phyloP scores from a whole-genome alignment of 2,797 vertebrate species.

The Bovichtus variegatus region DNA sequence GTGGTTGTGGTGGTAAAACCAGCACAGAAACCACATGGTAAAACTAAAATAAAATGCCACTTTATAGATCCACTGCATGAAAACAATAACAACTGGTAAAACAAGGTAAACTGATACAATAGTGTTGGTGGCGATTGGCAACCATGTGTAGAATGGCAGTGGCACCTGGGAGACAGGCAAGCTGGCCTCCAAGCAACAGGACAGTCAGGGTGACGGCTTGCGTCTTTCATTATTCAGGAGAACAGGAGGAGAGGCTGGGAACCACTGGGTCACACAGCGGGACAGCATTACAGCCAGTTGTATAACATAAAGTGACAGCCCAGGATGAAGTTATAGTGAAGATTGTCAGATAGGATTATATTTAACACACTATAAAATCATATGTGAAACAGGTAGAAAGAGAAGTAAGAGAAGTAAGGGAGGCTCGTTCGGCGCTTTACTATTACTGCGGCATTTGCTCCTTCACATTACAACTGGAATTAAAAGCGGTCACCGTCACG shows the following conservation, averaged over 20 bases:
- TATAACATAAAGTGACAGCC: slow-evolving; percentile 28
- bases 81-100: not conserved
- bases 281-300: slow-evolving; percentile 41
- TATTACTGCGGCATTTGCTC: slow-evolving; percentile 56
- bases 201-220: slow-evolving; percentile 54
- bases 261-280: slow-evolving; percentile 63
- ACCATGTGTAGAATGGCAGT: slow-evolving; percentile 44
- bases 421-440: slow-evolving; percentile 38
- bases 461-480: slow-evolving; percentile 77
- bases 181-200: slow-evolving; percentile 51
- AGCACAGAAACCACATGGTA: not conserved
- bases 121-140: slow-evolving; percentile 22
- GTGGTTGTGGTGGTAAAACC: not conserved
- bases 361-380: not conserved
- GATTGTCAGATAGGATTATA: slow-evolving; percentile 4
- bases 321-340: slow-evolving; percentile 24
- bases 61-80: not conserved
- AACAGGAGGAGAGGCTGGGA: slow-evolving; percentile 80
- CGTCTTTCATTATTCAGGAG: slow-evolving; percentile 82
- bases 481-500: slow-evolving; percentile 84
- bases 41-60: not conserved
- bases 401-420: slow-evolving; percentile 10
- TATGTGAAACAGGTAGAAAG: not conserved
- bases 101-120: slow-evolving; percentile 60
- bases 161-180: slow-evolving; percentile 62